Percentiles rank a stretch among this genome's conserved stretches.
These are phyloP conservation scores for Charaxes varanes DNA, from an alignment of 1,140 invertebrate genomes.

Conservation along the genomic window DNA sequence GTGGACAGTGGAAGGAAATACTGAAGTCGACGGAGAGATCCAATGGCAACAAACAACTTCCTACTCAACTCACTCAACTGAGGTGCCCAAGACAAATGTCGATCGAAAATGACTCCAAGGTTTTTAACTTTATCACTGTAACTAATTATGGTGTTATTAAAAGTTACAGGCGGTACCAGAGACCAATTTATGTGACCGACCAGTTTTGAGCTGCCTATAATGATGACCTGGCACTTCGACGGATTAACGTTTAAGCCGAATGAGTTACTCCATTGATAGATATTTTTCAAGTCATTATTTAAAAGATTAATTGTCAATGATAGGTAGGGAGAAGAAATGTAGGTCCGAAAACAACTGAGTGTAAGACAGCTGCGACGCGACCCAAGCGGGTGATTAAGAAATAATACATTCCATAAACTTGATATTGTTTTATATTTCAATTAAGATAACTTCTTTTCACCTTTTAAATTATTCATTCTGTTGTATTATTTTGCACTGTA, in stretches of 20 bases:
- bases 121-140: conserved; percentile 15
- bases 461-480: too few relatives aligned
- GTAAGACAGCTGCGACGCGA: too few relatives aligned
- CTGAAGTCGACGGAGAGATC: conserved; percentile 4
- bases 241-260: conserved; percentile 11
- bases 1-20: conserved; percentile 13
- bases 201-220: conserved; percentile 8
- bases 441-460: too few relatives aligned
- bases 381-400: too few relatives aligned
- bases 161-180: not conserved
- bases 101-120: conserved; percentile 11
- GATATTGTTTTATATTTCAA: too few relatives aligned
- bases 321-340: conserved; percentile 59
- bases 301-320: not conserved
- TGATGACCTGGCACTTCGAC: conserved; percentile 8
- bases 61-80: conserved; percentile 12
- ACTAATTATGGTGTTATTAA: conserved; percentile 2
- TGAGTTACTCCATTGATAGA: conserved; percentile 1
- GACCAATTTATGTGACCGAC: not conserved
- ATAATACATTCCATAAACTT: too few relatives aligned
- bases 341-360: too few relatives aligned
- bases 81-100: conserved; percentile 12
- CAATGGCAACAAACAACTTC: too few relatives aligned
- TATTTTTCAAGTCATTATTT: too few relatives aligned
- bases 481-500: too few relatives aligned